Conservation (phyloP, 2,888 invertebrate species). For the Agrilus mali region DNA sequence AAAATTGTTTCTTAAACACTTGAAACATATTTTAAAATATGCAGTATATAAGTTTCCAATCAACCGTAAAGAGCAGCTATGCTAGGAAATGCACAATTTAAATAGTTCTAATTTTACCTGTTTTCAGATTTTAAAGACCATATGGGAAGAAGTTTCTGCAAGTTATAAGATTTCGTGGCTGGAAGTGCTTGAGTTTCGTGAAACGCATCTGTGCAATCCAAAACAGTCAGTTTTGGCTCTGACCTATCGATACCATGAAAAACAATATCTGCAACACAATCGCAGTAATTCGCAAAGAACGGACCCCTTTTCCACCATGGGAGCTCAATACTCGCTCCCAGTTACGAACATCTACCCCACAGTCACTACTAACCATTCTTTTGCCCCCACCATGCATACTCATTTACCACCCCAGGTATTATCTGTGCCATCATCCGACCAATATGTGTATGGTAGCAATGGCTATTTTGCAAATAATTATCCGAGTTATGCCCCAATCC, state of each 20-base stretch:
- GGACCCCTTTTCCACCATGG: constrained; percentile 17
- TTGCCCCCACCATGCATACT: constrained; percentile 19
- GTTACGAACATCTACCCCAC: constrained; percentile 10
- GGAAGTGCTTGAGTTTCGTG: constrained; percentile 53
- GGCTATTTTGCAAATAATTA: constrained; percentile 15
- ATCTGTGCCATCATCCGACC: constrained; percentile 11
- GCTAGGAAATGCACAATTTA: too few relatives aligned
- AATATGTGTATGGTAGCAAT: constrained; percentile 18
- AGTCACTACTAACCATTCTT: constrained; percentile 19
- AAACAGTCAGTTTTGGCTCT: constrained; percentile 39
- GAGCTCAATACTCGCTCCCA: constrained; percentile 16
- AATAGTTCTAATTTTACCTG: not conserved
- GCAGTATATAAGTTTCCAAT: too few relatives aligned
- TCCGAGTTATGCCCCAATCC: constrained; percentile 11
- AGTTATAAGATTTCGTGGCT: constrained; percentile 46
- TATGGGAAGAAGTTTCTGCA: constrained; percentile 58
- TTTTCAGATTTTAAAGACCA: constrained; percentile 58
- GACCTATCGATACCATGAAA: constrained; percentile 35
- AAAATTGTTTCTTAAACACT: not conserved
- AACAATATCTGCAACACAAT: constrained; percentile 28
- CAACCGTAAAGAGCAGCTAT: too few relatives aligned
- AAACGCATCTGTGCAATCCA: constrained; percentile 40
- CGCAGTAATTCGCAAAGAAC: constrained; percentile 17
- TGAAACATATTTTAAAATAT: too few relatives aligned
- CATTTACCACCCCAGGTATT: constrained; percentile 12